Evolutionary conservation across 2,113 vertebrate species (phyloP).

Genomic region (Pelusios castaneus): DNA sequence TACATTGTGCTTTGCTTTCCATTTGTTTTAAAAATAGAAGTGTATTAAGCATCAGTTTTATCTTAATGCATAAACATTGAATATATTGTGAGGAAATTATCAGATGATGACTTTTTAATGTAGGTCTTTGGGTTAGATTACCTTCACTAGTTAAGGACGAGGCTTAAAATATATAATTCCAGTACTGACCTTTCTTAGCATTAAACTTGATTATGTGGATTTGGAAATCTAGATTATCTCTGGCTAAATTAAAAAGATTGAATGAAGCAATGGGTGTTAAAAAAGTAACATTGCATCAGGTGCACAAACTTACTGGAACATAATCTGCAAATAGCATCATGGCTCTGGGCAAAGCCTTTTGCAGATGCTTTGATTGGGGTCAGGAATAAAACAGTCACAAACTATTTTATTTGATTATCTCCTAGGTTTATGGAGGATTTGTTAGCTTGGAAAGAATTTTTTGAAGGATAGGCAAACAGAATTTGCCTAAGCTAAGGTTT

Average conservation of each 20-base stretch:
- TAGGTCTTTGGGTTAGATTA: not conserved
- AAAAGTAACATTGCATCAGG: slow-evolving; percentile 33
- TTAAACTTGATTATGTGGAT: not conserved
- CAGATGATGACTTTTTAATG: not conserved
- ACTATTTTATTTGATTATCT: slow-evolving; percentile 50
- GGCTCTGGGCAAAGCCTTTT: slow-evolving; percentile 46
- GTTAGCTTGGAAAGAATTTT: slow-evolving; percentile 70
- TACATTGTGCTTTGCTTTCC: not conserved
- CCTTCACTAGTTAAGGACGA: not conserved
- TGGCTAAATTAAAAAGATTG: slow-evolving; percentile 16
- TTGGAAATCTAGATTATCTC: slow-evolving; percentile 21
- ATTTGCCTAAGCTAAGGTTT: slow-evolving; percentile 31
- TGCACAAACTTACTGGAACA: slow-evolving; percentile 33
- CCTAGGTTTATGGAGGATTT: slow-evolving; percentile 55
- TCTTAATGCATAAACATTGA: not conserved
- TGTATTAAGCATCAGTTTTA: not conserved
- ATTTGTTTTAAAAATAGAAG: not conserved
- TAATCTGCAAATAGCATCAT: slow-evolving; percentile 25
- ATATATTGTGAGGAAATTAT: not conserved
- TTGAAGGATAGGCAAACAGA: slow-evolving; percentile 60
- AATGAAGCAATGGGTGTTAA: slow-evolving; percentile 13
- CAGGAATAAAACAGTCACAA: slow-evolving; percentile 43
- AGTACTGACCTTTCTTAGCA: not conserved
- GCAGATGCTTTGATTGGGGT: slow-evolving; percentile 33
- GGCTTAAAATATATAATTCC: not conserved